These are phyloP conservation scores for Isotomurus palustris DNA, from an alignment of 2,888 invertebrate genomes.

Conservation along the genomic window DNA sequence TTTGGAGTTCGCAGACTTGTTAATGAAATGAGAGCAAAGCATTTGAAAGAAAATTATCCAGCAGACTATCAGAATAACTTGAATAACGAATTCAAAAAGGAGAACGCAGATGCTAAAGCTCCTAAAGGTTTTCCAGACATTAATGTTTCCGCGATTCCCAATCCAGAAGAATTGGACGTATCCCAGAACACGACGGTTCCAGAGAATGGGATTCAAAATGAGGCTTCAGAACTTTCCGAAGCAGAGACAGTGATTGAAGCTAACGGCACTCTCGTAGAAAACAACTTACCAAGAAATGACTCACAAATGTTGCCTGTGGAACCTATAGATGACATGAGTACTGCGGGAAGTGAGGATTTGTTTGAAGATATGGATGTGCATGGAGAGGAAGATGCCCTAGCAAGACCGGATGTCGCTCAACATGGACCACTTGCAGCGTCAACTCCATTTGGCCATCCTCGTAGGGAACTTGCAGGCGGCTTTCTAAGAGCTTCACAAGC, in stretches of 20 bases:
- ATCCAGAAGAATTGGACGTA: conserved; percentile 4
- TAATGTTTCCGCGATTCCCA: conserved; percentile 23
- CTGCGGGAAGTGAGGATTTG: conserved; percentile 10
- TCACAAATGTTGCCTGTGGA: not conserved
- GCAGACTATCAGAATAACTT: no score
- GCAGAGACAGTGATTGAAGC: conserved; percentile 1
- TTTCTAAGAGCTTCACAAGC: no score
- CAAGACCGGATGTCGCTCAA: not conserved
- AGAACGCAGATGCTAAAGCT: not conserved
- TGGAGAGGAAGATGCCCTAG: not conserved
- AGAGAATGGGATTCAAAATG: not conserved
- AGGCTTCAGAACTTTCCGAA: not conserved
- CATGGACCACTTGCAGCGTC: conserved; percentile 17
- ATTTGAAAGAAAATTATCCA: conserved; percentile 2
- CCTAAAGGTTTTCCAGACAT: conserved; percentile 3
- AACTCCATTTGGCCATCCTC: conserved; percentile 18
- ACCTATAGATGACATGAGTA: not conserved
- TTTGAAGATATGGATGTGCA: conserved; percentile 16
- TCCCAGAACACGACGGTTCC: not conserved
- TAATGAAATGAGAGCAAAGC: conserved; percentile 12
- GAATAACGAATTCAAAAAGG: not conserved
- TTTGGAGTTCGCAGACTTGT: conserved; percentile 36
- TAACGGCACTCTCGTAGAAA: no score
- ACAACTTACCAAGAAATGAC: not conserved
- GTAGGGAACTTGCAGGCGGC: no score